Percentiles rank a stretch among this genome's conserved stretches.
phyloP scores from a whole-genome alignment of 2,113 vertebrate genomes.

The Axis porcinus region DNA sequence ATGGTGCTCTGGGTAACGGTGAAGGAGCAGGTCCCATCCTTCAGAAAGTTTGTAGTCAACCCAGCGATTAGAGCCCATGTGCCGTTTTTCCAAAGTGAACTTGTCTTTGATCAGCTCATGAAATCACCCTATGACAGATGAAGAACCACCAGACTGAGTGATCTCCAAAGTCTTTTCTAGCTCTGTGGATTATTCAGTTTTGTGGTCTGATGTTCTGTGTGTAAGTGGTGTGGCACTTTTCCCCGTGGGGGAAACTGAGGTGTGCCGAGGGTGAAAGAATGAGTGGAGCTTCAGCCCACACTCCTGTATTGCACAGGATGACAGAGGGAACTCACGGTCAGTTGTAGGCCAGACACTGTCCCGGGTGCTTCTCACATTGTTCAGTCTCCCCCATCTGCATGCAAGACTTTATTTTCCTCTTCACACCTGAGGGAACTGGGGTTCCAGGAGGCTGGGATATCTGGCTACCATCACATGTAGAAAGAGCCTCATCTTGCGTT shows the following conservation, averaged over 20 bases:
- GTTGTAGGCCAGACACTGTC: neutral
- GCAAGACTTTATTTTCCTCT: neutral
- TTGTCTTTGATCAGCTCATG: neutral
- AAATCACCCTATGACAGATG: neutral
- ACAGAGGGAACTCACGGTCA: neutral
- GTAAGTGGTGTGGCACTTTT: neutral
- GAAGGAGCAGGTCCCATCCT: neutral
- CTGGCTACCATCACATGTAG: rapidly evolving
- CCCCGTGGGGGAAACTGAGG: neutral
- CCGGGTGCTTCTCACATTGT: neutral
- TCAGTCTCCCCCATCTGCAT: rapidly evolving
- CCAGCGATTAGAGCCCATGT: rapidly evolving
- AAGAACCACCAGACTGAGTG: neutral
- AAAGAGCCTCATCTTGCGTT: neutral
- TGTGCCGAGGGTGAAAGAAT: neutral
- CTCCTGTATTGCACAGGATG: neutral
- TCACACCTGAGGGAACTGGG: neutral
- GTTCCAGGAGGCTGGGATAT: neutral
- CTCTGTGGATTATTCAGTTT: neutral
- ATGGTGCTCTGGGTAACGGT: neutral
- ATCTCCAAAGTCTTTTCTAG: neutral
- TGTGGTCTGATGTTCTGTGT: neutral
- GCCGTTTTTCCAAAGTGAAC: neutral
- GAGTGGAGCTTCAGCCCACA: too few relatives aligned
- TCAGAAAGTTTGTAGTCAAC: neutral